Conservation (phyloP, 2,888 invertebrate genomes). For the Lamellibrachia columna region DNA sequence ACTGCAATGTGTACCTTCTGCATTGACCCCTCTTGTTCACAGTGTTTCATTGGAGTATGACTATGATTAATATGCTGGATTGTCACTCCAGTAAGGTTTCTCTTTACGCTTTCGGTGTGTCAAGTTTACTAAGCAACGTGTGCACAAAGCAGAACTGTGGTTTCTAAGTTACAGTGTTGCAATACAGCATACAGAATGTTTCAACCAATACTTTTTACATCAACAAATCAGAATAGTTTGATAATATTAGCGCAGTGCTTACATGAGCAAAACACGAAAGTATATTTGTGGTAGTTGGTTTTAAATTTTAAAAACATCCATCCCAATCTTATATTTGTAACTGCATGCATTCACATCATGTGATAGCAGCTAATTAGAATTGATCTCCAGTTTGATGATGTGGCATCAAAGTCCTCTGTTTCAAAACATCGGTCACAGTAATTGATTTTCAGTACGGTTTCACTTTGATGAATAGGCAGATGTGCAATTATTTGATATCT, state of each 20-base stretch:
- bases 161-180: too few species aligned
- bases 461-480: neutral
- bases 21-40: neutral
- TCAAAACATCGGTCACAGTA: neutral
- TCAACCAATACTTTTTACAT: neutral
- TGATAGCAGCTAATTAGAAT: neutral
- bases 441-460: neutral
- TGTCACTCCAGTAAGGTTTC: neutral
- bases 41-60: neutral
- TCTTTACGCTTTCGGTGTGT: neutral
- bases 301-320: neutral
- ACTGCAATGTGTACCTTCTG: neutral
- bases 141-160: neutral
- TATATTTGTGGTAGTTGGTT: slow-evolving; percentile 4
- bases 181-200: neutral
- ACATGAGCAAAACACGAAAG: neutral
- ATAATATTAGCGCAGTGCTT: neutral
- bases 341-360: neutral
- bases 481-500: neutral
- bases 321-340: neutral
- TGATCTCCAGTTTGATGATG: neutral
- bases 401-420: neutral
- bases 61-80: neutral
- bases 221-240: neutral
- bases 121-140: neutral